Percentiles rank a stretch among this genome's conserved stretches.
Evolutionary conservation across 2,113 vertebrate genomes (phyloP).

Genomic region (Eurypyga helias): DNA sequence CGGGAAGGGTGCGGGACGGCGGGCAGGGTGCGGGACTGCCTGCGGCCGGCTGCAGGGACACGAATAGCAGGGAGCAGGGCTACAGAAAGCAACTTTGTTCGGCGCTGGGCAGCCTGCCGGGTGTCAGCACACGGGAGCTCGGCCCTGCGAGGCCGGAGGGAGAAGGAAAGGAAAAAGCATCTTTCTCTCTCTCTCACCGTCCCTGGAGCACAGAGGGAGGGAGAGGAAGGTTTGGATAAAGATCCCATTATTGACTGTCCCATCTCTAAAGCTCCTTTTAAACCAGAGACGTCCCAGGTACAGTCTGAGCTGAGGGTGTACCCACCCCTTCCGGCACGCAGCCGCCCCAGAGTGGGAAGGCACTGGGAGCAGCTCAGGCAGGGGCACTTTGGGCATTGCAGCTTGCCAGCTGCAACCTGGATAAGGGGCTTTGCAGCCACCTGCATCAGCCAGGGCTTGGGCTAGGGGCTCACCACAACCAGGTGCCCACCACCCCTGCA

Average conservation of each 20-base stretch:
- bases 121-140: neutral
- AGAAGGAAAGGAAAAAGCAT: constrained; percentile 51
- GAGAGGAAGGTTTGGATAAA: constrained; percentile 47
- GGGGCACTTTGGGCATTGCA: neutral
- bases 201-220: constrained; percentile 16
- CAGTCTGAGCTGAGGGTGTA: neutral
- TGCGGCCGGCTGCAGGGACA: neutral
- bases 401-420: neutral
- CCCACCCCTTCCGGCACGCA: neutral
- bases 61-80: neutral
- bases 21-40: neutral
- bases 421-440: neutral
- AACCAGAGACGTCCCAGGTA: neutral
- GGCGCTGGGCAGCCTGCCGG: constrained; percentile 48
- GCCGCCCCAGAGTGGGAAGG: neutral
- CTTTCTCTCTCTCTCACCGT: constrained; percentile 36
- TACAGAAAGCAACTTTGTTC: constrained; percentile 65
- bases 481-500: neutral
- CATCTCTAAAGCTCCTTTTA: constrained; percentile 7
- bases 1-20: neutral
- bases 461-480: fast-evolving
- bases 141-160: neutral
- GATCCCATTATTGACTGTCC: constrained; percentile 22
- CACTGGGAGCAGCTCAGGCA: fast-evolving
- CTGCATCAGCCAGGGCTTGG: fast-evolving